These are phyloP conservation scores for Baryphthengus martii DNA, from an alignment of 2,113 vertebrate species.

Conservation along the genomic window DNA sequence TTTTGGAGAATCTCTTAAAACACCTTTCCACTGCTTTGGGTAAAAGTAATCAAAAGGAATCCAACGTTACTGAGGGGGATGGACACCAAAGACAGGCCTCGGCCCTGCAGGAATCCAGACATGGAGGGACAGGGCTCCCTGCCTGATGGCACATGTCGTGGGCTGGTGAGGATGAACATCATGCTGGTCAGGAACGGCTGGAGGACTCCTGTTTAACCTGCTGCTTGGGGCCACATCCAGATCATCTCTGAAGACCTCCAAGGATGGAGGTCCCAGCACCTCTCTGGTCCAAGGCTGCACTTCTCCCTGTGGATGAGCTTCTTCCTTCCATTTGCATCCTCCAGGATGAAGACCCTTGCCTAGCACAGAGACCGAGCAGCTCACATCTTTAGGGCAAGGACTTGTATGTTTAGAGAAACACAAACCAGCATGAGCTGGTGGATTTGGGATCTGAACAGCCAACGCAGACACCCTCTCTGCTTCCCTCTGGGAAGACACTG, in stretches of 20 bases:
- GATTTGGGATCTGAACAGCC: neutral
- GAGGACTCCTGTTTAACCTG: neutral
- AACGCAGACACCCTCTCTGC: neutral
- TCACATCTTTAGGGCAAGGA: neutral
- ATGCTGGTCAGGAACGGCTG: fast-evolving
- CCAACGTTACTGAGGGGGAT: fast-evolving
- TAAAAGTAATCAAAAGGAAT: neutral
- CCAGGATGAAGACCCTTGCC: neutral
- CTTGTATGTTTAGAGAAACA: neutral
- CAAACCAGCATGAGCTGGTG: fast-evolving
- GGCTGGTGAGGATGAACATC: neutral
- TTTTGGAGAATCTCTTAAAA: neutral
- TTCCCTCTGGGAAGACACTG: neutral
- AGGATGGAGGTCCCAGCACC: neutral
- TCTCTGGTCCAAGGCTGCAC: neutral
- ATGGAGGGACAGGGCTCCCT: fast-evolving
- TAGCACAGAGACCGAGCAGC: neutral
- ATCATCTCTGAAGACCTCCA: neutral
- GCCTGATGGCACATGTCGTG: fast-evolving
- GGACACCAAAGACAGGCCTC: neutral
- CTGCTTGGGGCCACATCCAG: too few species aligned
- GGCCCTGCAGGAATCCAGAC: neutral
- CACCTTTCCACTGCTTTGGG: fast-evolving
- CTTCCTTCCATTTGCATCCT: neutral
- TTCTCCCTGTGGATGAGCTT: neutral